A percentile compares a stretch with the other conserved stretches of the same genome.
These are phyloP conservation scores for Aphelenchoides avenae DNA, from an alignment of 1,140 invertebrate species.

Conservation along the genomic window DNA sequence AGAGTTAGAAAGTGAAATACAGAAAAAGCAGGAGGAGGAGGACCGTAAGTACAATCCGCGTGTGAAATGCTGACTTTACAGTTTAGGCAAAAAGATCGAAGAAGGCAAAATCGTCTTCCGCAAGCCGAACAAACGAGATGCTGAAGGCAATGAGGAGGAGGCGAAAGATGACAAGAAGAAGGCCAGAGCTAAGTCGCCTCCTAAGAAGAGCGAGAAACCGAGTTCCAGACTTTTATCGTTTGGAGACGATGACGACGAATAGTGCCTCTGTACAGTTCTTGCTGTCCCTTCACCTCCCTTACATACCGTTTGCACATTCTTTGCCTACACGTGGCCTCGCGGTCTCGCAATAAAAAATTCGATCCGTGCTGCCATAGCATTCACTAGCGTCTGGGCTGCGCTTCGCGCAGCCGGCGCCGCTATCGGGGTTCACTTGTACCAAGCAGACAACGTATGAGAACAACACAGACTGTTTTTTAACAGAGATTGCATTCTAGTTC, in stretches of 20 bases:
- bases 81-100: slow-evolving; percentile 47
- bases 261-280: too few species aligned
- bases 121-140: slow-evolving; percentile 41
- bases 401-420: too few species aligned
- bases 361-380: too few species aligned
- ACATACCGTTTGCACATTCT: too few species aligned
- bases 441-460: too few species aligned
- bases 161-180: slow-evolving; percentile 30
- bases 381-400: too few species aligned
- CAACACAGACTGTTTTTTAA: too few species aligned
- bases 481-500: too few species aligned
- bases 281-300: too few species aligned
- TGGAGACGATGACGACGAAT: slow-evolving; percentile 49
- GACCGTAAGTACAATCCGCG: slow-evolving; percentile 29
- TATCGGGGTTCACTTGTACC: too few species aligned
- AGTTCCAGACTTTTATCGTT: slow-evolving; percentile 42
- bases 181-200: not conserved
- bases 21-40: slow-evolving; percentile 41
- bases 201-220: slow-evolving; percentile 9
- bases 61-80: not conserved
- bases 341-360: too few species aligned
- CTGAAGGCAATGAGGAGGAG: slow-evolving; percentile 4
- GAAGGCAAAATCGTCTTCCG: slow-evolving; percentile 50
- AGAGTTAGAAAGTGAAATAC: slow-evolving; percentile 43
- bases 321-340: too few species aligned